Percentiles rank a stretch among this genome's conserved stretches.
Conservation (phyloP, 1,140 invertebrate genomes). For the Archegozetes longisetosus region DNA sequence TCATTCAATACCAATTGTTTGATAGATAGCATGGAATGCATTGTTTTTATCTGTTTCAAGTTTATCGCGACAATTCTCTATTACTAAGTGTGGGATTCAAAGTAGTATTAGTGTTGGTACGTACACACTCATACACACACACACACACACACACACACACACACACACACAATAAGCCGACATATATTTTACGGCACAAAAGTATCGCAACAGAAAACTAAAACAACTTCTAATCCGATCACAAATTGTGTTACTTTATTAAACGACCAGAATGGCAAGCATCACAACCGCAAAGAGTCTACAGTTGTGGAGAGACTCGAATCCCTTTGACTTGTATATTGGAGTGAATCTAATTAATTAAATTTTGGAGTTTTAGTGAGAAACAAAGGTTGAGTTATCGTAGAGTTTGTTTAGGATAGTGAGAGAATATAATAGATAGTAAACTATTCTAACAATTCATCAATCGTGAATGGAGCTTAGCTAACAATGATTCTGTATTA, state of each 20-base stretch:
- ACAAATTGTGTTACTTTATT: neutral
- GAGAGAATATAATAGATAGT: neutral
- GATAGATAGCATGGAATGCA: too few relatives aligned
- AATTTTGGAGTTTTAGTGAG: neutral
- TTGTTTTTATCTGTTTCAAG: too few relatives aligned
- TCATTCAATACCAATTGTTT: too few relatives aligned
- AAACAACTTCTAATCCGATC: neutral
- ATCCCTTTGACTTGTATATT: too few relatives aligned
- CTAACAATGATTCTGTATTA: neutral
- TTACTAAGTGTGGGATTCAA: too few relatives aligned
- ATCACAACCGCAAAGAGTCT: too few relatives aligned
- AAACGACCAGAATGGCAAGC: too few relatives aligned
- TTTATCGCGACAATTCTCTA: too few relatives aligned
- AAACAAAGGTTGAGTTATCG: neutral
- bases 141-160: neutral
- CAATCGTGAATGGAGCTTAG: neutral
- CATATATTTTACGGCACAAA: neutral
- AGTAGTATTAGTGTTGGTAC: neutral
- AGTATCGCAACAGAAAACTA: neutral
- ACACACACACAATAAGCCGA: too few relatives aligned
- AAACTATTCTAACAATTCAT: neutral
- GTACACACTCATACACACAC: neutral
- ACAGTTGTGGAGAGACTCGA: too few relatives aligned
- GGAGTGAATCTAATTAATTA: neutral
- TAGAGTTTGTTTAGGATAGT: neutral